Percentiles rank a stretch among this genome's conserved stretches.
phyloP scores from a whole-genome alignment of 1,140 invertebrate species.

The Tribolium madens region DNA sequence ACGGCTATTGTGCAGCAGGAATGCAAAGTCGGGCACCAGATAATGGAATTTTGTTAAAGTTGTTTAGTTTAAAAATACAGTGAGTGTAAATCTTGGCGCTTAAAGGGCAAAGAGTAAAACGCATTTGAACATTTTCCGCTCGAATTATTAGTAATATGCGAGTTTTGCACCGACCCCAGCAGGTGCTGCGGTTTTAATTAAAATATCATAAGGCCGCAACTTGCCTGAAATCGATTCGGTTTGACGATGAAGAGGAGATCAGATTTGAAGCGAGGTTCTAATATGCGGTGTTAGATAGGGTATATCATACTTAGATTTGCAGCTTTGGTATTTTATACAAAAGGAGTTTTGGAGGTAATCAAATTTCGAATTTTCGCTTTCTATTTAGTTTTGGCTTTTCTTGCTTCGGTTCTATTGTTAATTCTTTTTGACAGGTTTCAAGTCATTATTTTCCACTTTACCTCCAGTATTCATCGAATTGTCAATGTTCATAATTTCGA shows the following conservation, averaged over 20 bases:
- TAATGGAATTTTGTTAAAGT: conserved; percentile 21
- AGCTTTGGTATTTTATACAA: too few relatives aligned
- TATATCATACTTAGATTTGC: too few relatives aligned
- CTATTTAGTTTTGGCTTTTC: too few relatives aligned
- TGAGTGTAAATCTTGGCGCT: background rate
- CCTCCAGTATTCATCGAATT: too few relatives aligned
- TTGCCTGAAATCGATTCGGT: background rate
- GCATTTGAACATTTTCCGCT: background rate
- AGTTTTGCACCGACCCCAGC: conserved; percentile 6
- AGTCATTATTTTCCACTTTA: too few relatives aligned
- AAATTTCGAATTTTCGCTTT: too few relatives aligned
- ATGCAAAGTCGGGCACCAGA: background rate
- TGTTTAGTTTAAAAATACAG: background rate
- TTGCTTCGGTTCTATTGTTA: too few relatives aligned
- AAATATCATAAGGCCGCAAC: background rate
- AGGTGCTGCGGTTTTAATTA: conserved; percentile 27
- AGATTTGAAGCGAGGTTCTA: too few relatives aligned
- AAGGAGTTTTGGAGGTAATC: too few relatives aligned
- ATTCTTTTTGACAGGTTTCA: too few relatives aligned
- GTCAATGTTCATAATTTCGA: background rate
- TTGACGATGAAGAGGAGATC: background rate
- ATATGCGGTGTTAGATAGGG: too few relatives aligned
- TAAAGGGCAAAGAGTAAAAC: background rate
- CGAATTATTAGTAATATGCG: conserved; percentile 4
- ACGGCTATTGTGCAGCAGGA: background rate